Evolutionary conservation across 2,888 invertebrate species (phyloP), one percentile per base, ranked within the genome.

Genomic region (Coronaproctus castanopsis): DNA sequence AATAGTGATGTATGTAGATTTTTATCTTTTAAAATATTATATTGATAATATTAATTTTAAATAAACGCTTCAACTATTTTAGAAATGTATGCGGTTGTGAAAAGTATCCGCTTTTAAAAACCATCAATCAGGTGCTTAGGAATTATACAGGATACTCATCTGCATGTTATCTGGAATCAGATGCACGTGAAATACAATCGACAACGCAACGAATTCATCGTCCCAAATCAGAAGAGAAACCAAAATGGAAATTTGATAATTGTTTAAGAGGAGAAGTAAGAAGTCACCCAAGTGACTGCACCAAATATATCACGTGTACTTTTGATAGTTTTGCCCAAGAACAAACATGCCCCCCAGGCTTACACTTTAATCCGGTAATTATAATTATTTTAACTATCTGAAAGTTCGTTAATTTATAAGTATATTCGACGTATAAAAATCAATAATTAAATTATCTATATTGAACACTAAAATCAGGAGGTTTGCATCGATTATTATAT

Each of bases 241-340:
- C 36, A 1, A 23, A 61, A 36, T 51, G 56, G 36, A 50, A 36
- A 20, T 52, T 24, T 22, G 62, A 54, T 2, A 59, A 36, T 20
- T 63, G 62, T 22, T n/a, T 18, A 8, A 57, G 61, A 24, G 62
- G 62, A 2, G 24, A 62, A 24, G 53, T 63, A 20, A 60, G 36
- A 50, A 57, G 58, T 1, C 82, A 87, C 67, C 74, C 78, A 19
- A 69, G 69, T 0, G 82, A 87, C 65, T 89, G 88, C 68, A 78
- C 78, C 64, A 84, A 85, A 69, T 91, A 88, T 69, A 86, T 83
- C 65, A 73, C 86, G 8, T 91, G 90, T 67, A 81, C 87, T 58
- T 82, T 83, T 67, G 87, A 84, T 21, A 73, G 78, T 57, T 59
- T 55, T 23, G 76, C 83, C 22, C 76, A 80, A 50, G 77, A 82